Percentiles rank a stretch among this genome's conserved stretches.
Evolutionary conservation across 1,140 invertebrate species (phyloP).

Genomic region (Colletes latitarsis): DNA sequence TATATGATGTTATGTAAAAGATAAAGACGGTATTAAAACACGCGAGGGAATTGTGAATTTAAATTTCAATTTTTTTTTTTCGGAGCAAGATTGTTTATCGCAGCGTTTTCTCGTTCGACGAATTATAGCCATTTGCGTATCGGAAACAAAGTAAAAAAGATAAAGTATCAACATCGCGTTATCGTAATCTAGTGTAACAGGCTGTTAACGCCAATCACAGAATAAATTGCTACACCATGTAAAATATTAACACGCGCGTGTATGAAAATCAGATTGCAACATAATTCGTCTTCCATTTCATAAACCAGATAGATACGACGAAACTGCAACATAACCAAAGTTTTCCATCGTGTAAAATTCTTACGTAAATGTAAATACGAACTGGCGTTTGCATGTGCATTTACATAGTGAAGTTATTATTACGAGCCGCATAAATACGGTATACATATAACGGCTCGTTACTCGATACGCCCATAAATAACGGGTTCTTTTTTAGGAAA

Average conservation of each 20-base stretch:
- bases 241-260: background rate
- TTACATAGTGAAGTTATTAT: constrained; percentile 21
- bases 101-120: no score
- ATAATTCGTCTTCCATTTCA: background rate
- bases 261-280: constrained; percentile 4
- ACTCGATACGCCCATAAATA: constrained; percentile 6
- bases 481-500: constrained; percentile 11
- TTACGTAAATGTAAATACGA: constrained; percentile 1
- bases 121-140: no score
- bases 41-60: no score
- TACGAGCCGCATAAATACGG: background rate
- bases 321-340: background rate
- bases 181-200: background rate
- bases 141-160: background rate
- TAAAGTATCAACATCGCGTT: background rate
- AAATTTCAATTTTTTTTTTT: no score
- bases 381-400: background rate
- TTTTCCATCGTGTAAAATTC: background rate
- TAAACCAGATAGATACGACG: background rate
- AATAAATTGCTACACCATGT: background rate
- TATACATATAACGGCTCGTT: background rate
- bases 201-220: background rate
- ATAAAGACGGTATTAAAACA: no score
- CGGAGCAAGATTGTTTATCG: no score
- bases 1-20: no score